phyloP scores from a whole-genome alignment of 1,140 invertebrate species.

The Ditylenchus dipsaci region DNA sequence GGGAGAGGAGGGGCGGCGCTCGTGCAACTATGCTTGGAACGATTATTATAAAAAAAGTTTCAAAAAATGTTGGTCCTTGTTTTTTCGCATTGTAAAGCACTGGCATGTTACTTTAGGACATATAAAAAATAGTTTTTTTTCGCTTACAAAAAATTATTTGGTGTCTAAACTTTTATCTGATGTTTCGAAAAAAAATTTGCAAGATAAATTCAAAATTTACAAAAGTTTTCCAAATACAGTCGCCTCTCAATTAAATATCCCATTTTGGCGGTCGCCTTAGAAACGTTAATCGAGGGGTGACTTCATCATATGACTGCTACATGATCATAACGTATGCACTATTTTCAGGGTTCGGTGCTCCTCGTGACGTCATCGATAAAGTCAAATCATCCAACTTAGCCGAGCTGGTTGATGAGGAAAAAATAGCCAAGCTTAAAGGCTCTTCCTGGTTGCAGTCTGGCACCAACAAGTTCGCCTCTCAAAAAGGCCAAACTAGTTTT shows the following conservation, averaged over 20 bases:
- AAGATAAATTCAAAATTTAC: background rate
- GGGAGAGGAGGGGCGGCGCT: too few relatives aligned
- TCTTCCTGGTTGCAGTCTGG: constrained; percentile 58
- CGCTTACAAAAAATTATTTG: constrained; percentile 2
- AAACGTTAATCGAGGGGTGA: too few relatives aligned
- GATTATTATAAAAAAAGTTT: too few relatives aligned
- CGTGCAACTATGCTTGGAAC: too few relatives aligned
- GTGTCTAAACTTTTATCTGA: background rate
- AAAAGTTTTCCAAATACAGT: too few relatives aligned
- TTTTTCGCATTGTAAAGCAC: too few relatives aligned
- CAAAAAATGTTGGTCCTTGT: too few relatives aligned
- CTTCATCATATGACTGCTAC: too few relatives aligned
- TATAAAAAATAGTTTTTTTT: too few relatives aligned
- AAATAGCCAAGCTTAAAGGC: constrained; percentile 50
- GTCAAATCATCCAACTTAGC: constrained; percentile 54
- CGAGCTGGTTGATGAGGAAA: constrained; percentile 54
- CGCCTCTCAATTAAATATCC: background rate
- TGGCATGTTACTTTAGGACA: too few relatives aligned
- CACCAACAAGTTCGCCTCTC: constrained; percentile 58
- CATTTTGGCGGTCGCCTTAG: too few relatives aligned
- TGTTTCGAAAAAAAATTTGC: background rate
- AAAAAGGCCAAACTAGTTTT: constrained; percentile 50
- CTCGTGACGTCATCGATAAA: constrained; percentile 57
- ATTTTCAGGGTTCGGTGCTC: constrained; percentile 52
- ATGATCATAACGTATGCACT: background rate